Percentiles rank a stretch among this genome's conserved stretches.
phyloP scores from a whole-genome alignment of 2,797 vertebrate species.

The Tachyglossus aculeatus region DNA sequence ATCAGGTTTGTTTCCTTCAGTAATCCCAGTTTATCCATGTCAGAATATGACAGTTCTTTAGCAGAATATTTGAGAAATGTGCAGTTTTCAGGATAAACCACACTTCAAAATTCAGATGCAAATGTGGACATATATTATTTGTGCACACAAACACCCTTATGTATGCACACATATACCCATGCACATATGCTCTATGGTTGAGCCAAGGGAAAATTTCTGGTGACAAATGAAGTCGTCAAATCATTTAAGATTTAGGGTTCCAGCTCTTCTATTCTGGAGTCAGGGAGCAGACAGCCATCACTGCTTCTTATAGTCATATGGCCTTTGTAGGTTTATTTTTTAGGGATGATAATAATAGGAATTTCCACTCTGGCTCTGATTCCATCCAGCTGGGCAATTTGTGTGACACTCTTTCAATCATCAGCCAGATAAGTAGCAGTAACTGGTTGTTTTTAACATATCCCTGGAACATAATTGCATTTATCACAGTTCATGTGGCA shows the following conservation, averaged over 20 bases:
- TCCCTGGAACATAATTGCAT: conserved; percentile 24
- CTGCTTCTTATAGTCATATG: conserved; percentile 1
- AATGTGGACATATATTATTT: neutral
- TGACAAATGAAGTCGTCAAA: conserved; percentile 29
- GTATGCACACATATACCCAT: no score
- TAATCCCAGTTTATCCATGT: neutral
- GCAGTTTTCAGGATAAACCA: neutral
- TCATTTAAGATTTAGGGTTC: rapidly evolving
- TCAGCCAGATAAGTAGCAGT: conserved; percentile 18
- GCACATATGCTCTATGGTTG: neutral
- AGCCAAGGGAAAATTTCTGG: no score
- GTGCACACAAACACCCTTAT: neutral
- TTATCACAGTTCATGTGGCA: conserved; percentile 42
- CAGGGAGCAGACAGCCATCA: conserved; percentile 2
- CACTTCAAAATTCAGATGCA: neutral
- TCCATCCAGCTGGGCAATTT: conserved; percentile 46
- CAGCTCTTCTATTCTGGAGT: neutral
- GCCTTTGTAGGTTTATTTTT: conserved; percentile 15
- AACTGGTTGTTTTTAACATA: conserved; percentile 14
- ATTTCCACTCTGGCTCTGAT: conserved; percentile 41
- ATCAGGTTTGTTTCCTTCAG: neutral
- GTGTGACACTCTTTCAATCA: conserved; percentile 48
- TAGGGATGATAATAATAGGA: conserved; percentile 29
- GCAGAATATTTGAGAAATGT: no score
- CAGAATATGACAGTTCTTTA: no score